Evolutionary conservation across 2,888 invertebrate species (phyloP), one percentile per base, ranked within the genome.

Genomic region (Acrobasis consociella): DNA sequence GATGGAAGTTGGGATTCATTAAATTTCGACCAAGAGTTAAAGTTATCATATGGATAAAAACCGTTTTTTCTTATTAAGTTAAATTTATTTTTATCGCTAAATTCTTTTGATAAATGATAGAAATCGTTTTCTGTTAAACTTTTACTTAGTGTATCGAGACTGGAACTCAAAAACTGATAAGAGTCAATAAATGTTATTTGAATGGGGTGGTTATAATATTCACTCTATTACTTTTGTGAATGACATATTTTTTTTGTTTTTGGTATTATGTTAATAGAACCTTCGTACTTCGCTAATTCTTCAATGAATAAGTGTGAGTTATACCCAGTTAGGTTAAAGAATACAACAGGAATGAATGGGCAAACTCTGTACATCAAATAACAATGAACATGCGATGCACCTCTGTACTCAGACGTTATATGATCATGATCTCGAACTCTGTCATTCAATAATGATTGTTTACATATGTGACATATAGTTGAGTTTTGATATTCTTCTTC

Each of bases 291-390:
- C 1, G 49, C 49, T 46, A 71, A 59, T 59, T 72, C 66, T 64
- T 55, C 62, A 13, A 72, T 71, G 62, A 69, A 70, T 13, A 70
- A 49, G 58, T 73, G 73, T 9, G 53, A 63, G 52, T 73, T 68
- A 66, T 73, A 73, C 8, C 66, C 65, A n/a, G 65, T 31, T 49
- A 73, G 49, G 60, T 71, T 72, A 65, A 72, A 71, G 62, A 73
- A 72, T 9, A 72, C 56, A 7, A 74, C 65, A 1, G 73, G 72
- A 13, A 75, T 63, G 17, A 72, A 73, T 58, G 65, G 37, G 51
- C 65, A 62, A 13, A 67, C 64, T 63, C 38, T 66, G 53, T 60
- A 66, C 10, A 49, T 55, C 46, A 74, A 58, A 55, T 71, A 72
- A 59, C 69, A 71, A 15, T 67, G 37, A 5, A 49, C 37, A 42